phyloP scores from a whole-genome alignment of 2,888 invertebrate species.

The Cheilosia grossa region DNA sequence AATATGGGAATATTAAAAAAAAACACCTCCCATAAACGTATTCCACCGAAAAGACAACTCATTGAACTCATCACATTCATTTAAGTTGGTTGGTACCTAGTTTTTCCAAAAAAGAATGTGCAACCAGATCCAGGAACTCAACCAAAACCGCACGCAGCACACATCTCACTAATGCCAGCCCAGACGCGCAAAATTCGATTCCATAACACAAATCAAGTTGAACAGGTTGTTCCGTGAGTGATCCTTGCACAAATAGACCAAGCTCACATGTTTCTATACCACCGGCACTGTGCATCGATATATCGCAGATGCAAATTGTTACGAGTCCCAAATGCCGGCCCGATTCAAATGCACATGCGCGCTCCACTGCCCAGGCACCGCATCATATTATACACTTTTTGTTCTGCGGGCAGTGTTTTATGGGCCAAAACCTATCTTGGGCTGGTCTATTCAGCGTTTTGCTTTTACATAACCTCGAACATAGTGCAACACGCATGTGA shows the following conservation, averaged over 20 bases:
- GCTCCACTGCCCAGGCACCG: conserved; percentile 38
- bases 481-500: conserved; percentile 67
- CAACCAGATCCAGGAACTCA: conserved; percentile 4
- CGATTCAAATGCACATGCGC: conserved; percentile 16
- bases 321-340: conserved; percentile 61
- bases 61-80: conserved; percentile 5
- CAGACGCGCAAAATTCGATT: conserved; percentile 25
- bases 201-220: conserved; percentile 69
- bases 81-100: background rate
- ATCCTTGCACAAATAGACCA: conserved; percentile 69
- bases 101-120: conserved; percentile 31
- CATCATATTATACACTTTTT: conserved; percentile 45
- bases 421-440: conserved; percentile 64
- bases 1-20: too few species aligned
- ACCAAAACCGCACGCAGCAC: background rate
- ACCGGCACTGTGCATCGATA: conserved; percentile 41
- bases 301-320: conserved; percentile 68
- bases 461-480: conserved; percentile 71
- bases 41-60: conserved; percentile 19
- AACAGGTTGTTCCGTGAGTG: conserved; percentile 68
- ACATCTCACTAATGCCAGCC: conserved; percentile 1
- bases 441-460: conserved; percentile 65
- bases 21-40: too few species aligned
- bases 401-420: conserved; percentile 63
- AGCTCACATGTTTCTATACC: conserved; percentile 39